Base-by-base conservation (phyloP, 2,888 invertebrate genomes). In the Scelioninae gen. 1 region DNA sequence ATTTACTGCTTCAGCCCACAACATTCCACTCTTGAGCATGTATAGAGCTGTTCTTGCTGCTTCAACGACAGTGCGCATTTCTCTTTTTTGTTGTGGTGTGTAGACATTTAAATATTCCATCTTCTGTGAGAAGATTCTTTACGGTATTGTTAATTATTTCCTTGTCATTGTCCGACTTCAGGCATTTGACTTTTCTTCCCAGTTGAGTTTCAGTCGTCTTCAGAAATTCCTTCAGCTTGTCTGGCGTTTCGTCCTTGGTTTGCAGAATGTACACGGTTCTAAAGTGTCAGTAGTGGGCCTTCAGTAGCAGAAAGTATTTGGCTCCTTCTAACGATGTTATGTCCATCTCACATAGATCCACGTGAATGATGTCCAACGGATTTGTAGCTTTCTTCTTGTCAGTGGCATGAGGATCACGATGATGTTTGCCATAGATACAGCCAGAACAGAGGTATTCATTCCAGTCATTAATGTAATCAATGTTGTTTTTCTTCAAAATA, bases 1-100 rank as follows among this genome's bases (percentile, higher is more conserved):
- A 9, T 55, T 55, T 32, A 55, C 11, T 55, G 55, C 55, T 23
- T 55, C 55, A 32, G 55, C 55, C 32, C 55, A 55, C 8, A 55
- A 13, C 1, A 6, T 13, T 7, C 32, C 7, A 13, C 31, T 13
- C n/a, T 13, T 13, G n/a, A 8, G 4, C 4, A 32, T 13, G n/a
- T 55, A 32, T 3, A 55, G 4, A 6, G 11, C 55, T 23, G 32
- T 23, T 32, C 55, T 4, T 8, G 55, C 55, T 9, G 31, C 16
- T 5, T 55, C 55, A 8, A 55, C 55, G 4, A 55, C 13, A n/a
- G 55, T 32, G 9, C 32, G 3, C 55, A 55, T 55, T 55, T 55
- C 31, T n/a, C 55, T 55, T 7, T 43, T 43, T 11, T 43, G 43
- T 10, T 43, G 9, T 4, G 47, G 47, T 15, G 47, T 47, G 10